Percentiles rank a stretch among this genome's conserved stretches.
Conservation (phyloP, 2,113 vertebrate species). For the Menura novaehollandiae region DNA sequence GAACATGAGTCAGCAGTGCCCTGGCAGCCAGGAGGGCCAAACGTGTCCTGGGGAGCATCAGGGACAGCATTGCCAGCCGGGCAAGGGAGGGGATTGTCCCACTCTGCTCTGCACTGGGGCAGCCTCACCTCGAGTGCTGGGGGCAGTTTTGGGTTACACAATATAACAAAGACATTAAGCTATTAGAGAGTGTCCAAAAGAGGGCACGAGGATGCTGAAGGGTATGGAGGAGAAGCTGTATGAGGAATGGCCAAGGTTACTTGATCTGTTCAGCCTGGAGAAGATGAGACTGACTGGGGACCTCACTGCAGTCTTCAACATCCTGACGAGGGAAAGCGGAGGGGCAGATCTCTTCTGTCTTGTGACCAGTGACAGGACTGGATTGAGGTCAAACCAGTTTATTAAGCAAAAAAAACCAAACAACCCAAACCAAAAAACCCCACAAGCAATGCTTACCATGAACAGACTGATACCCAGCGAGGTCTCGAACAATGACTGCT, state of each 20-base stretch:
- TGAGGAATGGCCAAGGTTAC: too few relatives aligned
- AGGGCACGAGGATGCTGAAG: background rate
- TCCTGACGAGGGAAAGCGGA: background rate
- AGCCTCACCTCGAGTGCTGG: accelerated
- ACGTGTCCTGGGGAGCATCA: background rate
- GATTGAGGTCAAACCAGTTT: background rate
- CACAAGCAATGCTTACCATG: background rate
- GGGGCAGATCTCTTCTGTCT: background rate
- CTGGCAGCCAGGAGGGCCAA: background rate
- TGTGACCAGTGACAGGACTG: background rate
- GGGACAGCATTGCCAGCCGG: accelerated
- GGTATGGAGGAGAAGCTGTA: background rate
- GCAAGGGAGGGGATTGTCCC: background rate
- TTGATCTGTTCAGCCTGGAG: background rate
- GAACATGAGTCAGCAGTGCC: background rate
- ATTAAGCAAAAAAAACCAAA: background rate
- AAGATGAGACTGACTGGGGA: background rate
- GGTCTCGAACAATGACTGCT: background rate
- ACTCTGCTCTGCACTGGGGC: accelerated
- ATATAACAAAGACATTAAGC: accelerated
- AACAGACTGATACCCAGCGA: background rate
- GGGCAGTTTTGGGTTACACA: background rate
- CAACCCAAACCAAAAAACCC: background rate
- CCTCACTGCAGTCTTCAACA: background rate
- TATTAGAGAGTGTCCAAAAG: background rate